Evolutionary conservation across 1,140 invertebrate species (phyloP), one percentile per base, ranked within the genome.

Genomic region (Hormaphis cornu): DNA sequence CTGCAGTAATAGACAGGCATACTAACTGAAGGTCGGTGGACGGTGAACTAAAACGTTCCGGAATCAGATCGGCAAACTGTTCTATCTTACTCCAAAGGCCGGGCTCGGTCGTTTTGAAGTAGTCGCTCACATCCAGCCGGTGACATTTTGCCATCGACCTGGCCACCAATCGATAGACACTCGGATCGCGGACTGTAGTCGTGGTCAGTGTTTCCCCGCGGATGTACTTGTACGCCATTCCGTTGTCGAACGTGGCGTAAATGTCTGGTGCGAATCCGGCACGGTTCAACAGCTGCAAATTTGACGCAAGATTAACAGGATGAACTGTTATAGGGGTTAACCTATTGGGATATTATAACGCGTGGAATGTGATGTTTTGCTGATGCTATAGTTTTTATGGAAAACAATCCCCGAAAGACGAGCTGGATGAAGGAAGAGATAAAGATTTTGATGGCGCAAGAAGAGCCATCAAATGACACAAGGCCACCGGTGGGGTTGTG

Each of bases 241-340:
- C 97, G 83, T 99, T 99, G 71, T 87, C 84, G 80, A 98, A 98
- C 28, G 88, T 87, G 46, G 91, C 93, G 81, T 93, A 95, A 40
- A 98, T 80, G 59, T 86, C 83, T 63, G 94, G 89, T 72, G 91
- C 91, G 72, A 91, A 83, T 14, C 88, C 89, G 72, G 84, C 82
- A 74, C 83, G 82, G 75, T 89, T 85, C 72, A 95, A 80, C 73
- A 87, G 78, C 88, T 90, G 77, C 72, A 82, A 81, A 72, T 72
- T 78, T 63, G 58, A 63, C 24, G 18, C 48, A 53, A 69, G 46
- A 48, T 18, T 28, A 18, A 10, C 8, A 53, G n/a, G 12, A 22
- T 48, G 14, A 14, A 48, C 3, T 48, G 20, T 18, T 48, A 48
- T 4, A 12, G 20, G 5, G 10, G 3, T 24, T n/a, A n/a, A n/a